A percentile compares a stretch with the other conserved stretches of the same genome.
Conservation (phyloP, 2,888 invertebrate species). For the Molorchus minor region DNA sequence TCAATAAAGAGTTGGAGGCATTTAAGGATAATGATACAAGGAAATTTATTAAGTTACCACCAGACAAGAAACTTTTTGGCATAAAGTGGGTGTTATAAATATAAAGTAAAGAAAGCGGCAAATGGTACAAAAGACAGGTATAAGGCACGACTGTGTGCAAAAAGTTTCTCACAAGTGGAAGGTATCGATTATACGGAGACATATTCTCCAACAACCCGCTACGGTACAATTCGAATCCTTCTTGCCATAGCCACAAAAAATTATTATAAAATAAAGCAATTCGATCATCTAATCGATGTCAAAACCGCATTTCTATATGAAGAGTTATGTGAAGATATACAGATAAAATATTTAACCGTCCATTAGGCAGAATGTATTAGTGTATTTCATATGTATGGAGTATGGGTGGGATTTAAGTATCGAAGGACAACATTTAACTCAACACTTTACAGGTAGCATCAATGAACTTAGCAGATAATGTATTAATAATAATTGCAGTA, state of each 20-base stretch:
- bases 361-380: too few relatives aligned
- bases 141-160: conserved; percentile 19
- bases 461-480: too few relatives aligned
- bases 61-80: neutral
- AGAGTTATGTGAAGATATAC: conserved; percentile 37
- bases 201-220: conserved; percentile 37
- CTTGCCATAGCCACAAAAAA: conserved; percentile 33
- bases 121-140: neutral
- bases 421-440: too few relatives aligned
- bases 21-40: conserved; percentile 34
- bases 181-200: conserved; percentile 42
- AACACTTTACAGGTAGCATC: too few relatives aligned
- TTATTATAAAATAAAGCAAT: conserved; percentile 33
- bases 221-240: conserved; percentile 33
- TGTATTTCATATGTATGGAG: too few relatives aligned
- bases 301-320: conserved; percentile 45
- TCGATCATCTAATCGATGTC: too few relatives aligned
- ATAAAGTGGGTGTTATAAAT: neutral
- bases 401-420: too few relatives aligned
- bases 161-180: conserved; percentile 30
- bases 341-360: too few relatives aligned
- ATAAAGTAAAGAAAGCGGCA: neutral
- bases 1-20: conserved; percentile 38
- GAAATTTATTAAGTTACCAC: conserved; percentile 18
- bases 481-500: too few relatives aligned